Percentiles rank a stretch among this genome's conserved stretches.
Conservation (phyloP, 2,113 vertebrate genomes). For the Tupaia tana region DNA sequence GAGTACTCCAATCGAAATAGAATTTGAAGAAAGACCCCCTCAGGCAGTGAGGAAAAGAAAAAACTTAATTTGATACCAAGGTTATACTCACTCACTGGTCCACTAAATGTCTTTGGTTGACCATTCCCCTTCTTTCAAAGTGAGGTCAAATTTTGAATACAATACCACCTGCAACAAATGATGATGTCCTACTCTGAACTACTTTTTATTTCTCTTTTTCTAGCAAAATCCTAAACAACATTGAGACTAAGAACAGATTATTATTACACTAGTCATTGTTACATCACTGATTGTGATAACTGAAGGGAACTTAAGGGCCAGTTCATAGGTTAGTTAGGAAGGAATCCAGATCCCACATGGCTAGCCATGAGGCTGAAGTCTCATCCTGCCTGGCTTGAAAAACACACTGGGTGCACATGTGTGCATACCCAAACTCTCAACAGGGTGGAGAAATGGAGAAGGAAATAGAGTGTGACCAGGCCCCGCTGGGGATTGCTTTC, state of each 20-base stretch:
- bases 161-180: not conserved
- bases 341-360: no score
- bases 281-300: not conserved
- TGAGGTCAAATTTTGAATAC: not conserved
- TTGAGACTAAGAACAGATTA: slow-evolving; percentile 2
- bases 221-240: not conserved
- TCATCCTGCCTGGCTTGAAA: no score
- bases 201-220: not conserved
- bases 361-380: no score
- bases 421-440: no score
- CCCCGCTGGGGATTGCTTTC: no score
- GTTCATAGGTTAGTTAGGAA: no score
- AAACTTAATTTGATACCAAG: not conserved
- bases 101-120: not conserved
- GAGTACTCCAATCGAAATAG: not conserved
- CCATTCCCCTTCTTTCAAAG: not conserved
- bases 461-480: no score
- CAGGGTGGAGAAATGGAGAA: no score
- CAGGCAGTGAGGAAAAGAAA: not conserved
- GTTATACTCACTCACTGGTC: not conserved
- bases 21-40: slow-evolving; percentile 10
- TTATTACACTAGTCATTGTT: not conserved
- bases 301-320: not conserved
- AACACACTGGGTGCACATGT: no score
- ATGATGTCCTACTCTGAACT: not conserved